These are phyloP conservation scores for Jaculus jaculus DNA, from an alignment of 2,113 vertebrate genomes.

Conservation along the genomic window DNA sequence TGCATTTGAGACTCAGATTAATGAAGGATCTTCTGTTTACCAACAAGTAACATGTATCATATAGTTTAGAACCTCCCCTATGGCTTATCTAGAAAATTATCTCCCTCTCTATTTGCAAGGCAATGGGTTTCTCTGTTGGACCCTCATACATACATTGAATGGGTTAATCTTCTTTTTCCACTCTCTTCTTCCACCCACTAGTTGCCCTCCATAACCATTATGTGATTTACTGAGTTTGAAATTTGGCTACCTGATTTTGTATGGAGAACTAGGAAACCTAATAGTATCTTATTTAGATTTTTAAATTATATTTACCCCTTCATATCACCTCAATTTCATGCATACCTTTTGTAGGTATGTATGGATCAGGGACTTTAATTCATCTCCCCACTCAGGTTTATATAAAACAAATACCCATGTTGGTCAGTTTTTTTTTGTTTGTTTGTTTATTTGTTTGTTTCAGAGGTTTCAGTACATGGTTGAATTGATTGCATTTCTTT, in stretches of 20 bases:
- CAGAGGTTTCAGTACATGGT: neutral
- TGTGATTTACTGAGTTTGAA: neutral
- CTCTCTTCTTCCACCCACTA: neutral
- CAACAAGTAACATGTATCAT: neutral
- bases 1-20: neutral
- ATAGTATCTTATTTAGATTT: neutral
- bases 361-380: neutral
- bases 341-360: neutral
- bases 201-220: neutral
- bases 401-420: neutral
- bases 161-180: neutral
- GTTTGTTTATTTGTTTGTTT: no score
- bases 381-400: neutral
- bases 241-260: neutral
- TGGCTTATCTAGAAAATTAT: no score
- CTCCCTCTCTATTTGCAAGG: neutral
- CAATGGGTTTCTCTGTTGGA: neutral
- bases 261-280: neutral
- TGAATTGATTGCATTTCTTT: neutral
- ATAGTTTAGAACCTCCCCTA: neutral
- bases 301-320: neutral
- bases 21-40: neutral
- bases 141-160: neutral
- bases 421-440: no score
- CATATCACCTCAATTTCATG: neutral